A percentile compares a stretch with the other conserved stretches of the same genome.
Evolutionary conservation across 2,888 invertebrate species (phyloP).

Genomic region (Bugulina stolonifera): DNA sequence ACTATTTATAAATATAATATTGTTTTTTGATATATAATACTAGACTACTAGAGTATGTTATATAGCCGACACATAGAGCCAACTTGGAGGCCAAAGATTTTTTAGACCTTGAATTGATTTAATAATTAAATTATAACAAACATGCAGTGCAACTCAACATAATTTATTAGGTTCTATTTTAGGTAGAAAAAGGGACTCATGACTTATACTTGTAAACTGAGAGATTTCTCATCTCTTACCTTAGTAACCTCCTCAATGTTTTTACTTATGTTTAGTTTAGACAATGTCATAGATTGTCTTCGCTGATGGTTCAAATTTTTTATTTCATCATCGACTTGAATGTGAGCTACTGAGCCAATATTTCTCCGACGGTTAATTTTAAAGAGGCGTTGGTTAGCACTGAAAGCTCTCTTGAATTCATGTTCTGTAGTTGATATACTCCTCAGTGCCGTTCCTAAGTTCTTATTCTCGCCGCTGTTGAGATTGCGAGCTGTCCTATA

Average conservation of each 20-base stretch:
- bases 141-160: too few species aligned
- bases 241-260: not conserved
- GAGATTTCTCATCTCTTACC: too few species aligned
- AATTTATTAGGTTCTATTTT: too few species aligned
- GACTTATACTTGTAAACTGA: too few species aligned
- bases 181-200: too few species aligned
- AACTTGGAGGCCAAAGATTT: too few species aligned
- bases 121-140: too few species aligned
- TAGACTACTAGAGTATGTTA: too few species aligned
- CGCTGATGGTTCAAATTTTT: not conserved
- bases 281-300: not conserved
- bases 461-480: not conserved
- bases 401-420: not conserved
- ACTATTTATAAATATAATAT: too few species aligned
- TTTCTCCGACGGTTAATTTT: constrained; percentile 1
- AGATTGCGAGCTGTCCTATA: constrained; percentile 8
- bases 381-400: constrained; percentile 6
- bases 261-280: not conserved
- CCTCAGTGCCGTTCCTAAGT: not conserved
- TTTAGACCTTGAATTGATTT: too few species aligned
- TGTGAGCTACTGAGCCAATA: not conserved
- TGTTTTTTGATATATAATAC: too few species aligned
- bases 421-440: not conserved
- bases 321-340: constrained; percentile 11
- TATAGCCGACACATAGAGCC: too few species aligned